phyloP scores from a whole-genome alignment of 2,888 invertebrate genomes.

The Leptinotarsa peninsularis region DNA sequence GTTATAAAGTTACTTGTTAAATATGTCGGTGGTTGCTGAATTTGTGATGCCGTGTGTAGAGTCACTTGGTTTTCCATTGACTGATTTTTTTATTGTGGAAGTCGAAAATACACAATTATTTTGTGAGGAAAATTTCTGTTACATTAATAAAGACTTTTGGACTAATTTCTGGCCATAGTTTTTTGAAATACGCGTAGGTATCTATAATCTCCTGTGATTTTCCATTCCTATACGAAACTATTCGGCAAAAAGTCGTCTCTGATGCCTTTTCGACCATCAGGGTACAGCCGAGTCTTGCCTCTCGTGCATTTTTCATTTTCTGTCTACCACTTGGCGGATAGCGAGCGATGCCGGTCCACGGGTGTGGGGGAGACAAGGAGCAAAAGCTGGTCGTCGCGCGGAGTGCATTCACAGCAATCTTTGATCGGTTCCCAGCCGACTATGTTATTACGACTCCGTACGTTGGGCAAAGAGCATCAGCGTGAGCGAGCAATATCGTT shows the following conservation, averaged over 20 bases:
- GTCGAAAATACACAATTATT: no score
- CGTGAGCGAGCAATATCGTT: slow-evolving; percentile 11
- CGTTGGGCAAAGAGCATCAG: slow-evolving; percentile 48
- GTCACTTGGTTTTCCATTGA: no score
- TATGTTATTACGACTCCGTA: slow-evolving; percentile 53
- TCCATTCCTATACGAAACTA: background rate
- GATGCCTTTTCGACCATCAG: background rate
- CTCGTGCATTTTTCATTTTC: slow-evolving; percentile 50
- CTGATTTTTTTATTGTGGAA: no score
- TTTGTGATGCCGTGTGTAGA: no score
- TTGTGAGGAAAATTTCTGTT: no score
- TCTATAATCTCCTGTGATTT: background rate
- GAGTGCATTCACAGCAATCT: slow-evolving; percentile 63
- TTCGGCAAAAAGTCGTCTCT: slow-evolving; percentile 6
- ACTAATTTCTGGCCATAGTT: no score
- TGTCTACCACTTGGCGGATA: slow-evolving; percentile 50
- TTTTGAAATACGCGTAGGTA: background rate
- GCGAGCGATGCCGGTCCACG: slow-evolving; percentile 44
- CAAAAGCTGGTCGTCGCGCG: slow-evolving; percentile 58
- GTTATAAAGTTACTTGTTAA: no score
- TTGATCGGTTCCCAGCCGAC: slow-evolving; percentile 50
- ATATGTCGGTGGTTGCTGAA: no score
- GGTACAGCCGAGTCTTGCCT: background rate
- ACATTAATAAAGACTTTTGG: no score
- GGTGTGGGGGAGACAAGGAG: slow-evolving; percentile 58